Percentiles rank a stretch among this genome's conserved stretches.
Conservation (phyloP, 2,113 vertebrate species). For the Scatophagus argus region DNA sequence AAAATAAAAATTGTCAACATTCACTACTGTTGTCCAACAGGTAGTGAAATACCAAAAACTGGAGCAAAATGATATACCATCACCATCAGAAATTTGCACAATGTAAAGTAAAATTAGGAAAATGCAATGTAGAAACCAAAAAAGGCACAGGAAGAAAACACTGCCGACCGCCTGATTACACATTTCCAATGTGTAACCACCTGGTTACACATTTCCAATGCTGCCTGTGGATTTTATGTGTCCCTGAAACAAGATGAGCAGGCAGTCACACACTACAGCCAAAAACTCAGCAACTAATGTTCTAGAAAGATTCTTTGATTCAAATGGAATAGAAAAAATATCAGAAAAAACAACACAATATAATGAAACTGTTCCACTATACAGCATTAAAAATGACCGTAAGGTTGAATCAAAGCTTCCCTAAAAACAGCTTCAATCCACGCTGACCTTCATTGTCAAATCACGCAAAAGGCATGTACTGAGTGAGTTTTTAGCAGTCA, state of each 20-base stretch:
- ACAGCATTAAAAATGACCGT: not conserved
- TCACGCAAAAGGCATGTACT: not conserved
- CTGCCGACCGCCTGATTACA: not conserved
- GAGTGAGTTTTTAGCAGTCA: not conserved
- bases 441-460: not conserved
- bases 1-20: not conserved
- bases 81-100: not conserved
- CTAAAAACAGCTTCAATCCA: not conserved
- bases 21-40: not conserved
- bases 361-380: not conserved
- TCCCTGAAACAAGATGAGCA: not conserved
- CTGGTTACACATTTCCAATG: not conserved
- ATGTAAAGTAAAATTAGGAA: not conserved
- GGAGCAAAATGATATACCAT: not conserved
- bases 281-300: not conserved
- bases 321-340: not conserved
- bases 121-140: not conserved
- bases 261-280: not conserved
- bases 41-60: not conserved
- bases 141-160: not conserved
- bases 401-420: not conserved
- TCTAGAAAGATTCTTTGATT: not conserved
- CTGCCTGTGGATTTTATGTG: conserved; percentile 5
- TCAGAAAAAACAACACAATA: not conserved
- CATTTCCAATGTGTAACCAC: not conserved